Conservation (phyloP, 2,888 invertebrate genomes). For the Linnaemya tessellans region DNA sequence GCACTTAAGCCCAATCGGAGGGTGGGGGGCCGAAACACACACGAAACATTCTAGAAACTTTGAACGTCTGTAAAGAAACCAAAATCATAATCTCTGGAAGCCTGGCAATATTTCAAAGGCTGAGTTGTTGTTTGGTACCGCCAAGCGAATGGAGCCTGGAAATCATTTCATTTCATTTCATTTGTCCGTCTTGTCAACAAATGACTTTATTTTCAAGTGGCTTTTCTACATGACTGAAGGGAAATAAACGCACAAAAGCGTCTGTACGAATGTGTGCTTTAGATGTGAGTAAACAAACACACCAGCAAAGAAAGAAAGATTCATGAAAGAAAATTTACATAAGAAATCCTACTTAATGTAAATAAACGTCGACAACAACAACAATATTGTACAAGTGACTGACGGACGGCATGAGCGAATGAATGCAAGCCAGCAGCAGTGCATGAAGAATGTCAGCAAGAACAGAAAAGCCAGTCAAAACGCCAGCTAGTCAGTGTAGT, state of each 20-base stretch:
- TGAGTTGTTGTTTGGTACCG: background rate
- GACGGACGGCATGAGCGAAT: background rate
- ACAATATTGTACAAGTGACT: slow-evolving; percentile 15
- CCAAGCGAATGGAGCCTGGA: background rate
- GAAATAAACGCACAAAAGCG: slow-evolving; percentile 27
- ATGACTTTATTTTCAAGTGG: slow-evolving; percentile 58
- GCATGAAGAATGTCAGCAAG: background rate
- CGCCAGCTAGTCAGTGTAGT: slow-evolving; percentile 3
- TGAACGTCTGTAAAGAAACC: background rate
- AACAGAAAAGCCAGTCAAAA: slow-evolving; percentile 8
- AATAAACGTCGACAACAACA: slow-evolving; percentile 59
- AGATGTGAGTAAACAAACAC: background rate
- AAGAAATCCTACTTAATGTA: slow-evolving; percentile 69
- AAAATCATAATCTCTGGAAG: background rate
- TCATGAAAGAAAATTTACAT: slow-evolving; percentile 58
- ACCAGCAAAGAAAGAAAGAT: too few species aligned
- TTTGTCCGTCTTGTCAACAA: slow-evolving; percentile 14
- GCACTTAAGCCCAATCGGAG: background rate
- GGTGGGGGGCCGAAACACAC: background rate
- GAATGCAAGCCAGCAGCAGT: too few species aligned
- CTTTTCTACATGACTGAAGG: slow-evolving; percentile 36
- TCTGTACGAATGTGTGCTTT: too few species aligned
- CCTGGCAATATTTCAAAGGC: background rate
- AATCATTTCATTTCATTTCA: background rate
- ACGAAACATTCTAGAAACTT: background rate